Evolutionary conservation across 2,113 vertebrate genomes (phyloP), one percentile per base, ranked within the genome.

Genomic region (Silurus meridionalis): DNA sequence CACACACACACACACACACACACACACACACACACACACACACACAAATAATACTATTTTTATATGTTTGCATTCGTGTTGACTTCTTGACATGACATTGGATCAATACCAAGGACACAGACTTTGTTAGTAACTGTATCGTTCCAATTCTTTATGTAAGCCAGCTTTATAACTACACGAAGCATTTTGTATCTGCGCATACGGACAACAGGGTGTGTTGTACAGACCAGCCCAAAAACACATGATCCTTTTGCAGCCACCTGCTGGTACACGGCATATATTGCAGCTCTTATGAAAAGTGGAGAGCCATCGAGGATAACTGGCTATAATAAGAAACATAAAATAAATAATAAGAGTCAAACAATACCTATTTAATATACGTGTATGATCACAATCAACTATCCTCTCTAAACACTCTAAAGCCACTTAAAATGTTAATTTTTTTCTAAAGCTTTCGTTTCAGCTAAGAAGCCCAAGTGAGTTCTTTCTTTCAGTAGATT

Each of bases 181-280:
- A 37, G 37, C 37, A 58, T 85, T 75, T 53, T 66, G 15, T 58
- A 78, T 82, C 19, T 60, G 57, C 72, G 77, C 83, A 79, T 74
- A 52, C 83, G 48, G 55, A 71, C 46, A 87, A 85, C 50, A 78
- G 21, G 46, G 83, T 85, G 80, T 83, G 48, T 53, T 80, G 21
- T 19, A 75, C 85, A 63, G 69, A 80, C 85, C 63, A 80, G 83
- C 4, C 61, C 67, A 82, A 53, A 85, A 6, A 25, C 21, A 79
- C 79, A 64, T 81, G 71, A 87, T 80, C 46, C 83, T 87, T 78
- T 75, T 14, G 61, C 82, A 86, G 89, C 91, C 92, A 82, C 91
- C 91, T 93, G 88, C 92, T 92, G 93, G 92, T 90, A 55, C 83
- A n/a, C 69, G 82, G 25, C n/a, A 46, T 48, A 82, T 63, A 91